Conservation (phyloP, 23 tunicate species). For the Oikopleura vanhoeffeni region DNA sequence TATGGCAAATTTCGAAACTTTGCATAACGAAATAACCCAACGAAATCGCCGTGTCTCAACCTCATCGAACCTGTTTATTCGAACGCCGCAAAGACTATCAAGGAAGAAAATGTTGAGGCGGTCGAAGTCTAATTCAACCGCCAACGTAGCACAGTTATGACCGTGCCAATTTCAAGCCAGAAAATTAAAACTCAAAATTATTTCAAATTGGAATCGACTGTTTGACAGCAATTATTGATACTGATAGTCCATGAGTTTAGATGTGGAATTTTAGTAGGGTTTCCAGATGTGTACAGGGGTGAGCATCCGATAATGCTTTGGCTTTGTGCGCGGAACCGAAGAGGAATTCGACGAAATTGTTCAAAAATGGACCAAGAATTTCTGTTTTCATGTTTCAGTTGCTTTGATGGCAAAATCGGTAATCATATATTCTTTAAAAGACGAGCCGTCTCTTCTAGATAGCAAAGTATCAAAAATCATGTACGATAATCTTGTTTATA, state of each 20-base stretch:
- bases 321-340: background rate
- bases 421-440: background rate
- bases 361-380: background rate
- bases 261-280: background rate
- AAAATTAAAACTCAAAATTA: background rate
- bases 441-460: no score
- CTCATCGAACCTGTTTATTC: background rate
- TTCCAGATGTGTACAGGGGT: background rate
- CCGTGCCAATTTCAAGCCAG: background rate
- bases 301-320: background rate
- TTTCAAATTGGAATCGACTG: constrained; percentile 9
- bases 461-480: no score
- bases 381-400: background rate
- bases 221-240: background rate
- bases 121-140: background rate
- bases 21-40: background rate
- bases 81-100: background rate
- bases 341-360: background rate
- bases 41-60: background rate
- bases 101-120: background rate
- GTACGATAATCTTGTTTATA: no score
- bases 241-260: background rate
- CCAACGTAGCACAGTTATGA: background rate
- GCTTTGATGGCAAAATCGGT: background rate
- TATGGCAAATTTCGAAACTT: background rate